Evolutionary conservation across 2,113 vertebrate genomes (phyloP).

Genomic region (Mesembrinibis cayennensis): DNA sequence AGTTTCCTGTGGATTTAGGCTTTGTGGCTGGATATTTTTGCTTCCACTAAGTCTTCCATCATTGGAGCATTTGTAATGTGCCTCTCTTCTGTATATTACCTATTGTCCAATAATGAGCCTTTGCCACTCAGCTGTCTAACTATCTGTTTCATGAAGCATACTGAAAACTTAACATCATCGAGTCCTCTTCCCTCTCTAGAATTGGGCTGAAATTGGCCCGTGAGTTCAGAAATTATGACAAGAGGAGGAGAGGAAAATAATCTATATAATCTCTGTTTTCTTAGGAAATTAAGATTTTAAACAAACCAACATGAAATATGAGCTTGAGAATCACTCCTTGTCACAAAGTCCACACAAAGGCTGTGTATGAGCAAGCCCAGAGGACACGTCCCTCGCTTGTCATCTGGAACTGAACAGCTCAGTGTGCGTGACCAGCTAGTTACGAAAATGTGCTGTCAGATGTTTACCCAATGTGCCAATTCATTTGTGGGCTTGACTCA

Average conservation of each 20-base stretch:
- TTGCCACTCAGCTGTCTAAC: background rate
- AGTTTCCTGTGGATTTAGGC: background rate
- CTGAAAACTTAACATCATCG: background rate
- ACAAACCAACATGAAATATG: background rate
- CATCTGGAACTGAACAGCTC: background rate
- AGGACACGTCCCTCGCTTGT: background rate
- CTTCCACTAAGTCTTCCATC: background rate
- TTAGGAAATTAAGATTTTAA: background rate
- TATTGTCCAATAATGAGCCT: background rate
- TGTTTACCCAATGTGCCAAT: background rate
- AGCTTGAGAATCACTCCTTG: background rate
- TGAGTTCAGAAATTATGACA: background rate
- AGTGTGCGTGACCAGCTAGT: background rate
- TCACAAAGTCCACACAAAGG: background rate
- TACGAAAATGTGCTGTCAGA: background rate
- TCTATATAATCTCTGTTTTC: background rate
- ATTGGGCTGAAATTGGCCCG: background rate
- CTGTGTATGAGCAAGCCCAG: background rate
- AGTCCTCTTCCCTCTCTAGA: background rate
- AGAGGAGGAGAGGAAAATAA: background rate
- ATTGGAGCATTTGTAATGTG: background rate
- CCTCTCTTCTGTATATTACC: background rate
- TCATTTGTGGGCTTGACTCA: constrained; percentile 2
- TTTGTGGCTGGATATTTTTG: background rate
- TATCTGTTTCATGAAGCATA: background rate